These are phyloP conservation scores for Vulpes lagopus DNA, from an alignment of 2,113 vertebrate species.

Conservation along the genomic window DNA sequence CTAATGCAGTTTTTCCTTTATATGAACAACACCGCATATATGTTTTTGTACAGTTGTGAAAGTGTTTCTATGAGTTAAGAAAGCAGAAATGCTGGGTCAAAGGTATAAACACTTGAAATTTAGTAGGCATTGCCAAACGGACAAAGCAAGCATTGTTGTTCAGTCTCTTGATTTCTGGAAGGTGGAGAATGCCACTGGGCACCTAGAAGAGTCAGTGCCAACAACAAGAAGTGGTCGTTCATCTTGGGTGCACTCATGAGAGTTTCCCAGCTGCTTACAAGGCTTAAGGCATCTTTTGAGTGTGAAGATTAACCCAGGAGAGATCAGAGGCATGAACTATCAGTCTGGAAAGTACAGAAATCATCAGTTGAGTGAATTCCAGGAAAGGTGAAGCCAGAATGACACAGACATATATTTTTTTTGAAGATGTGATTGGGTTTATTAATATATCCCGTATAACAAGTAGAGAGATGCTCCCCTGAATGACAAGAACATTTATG, in stretches of 20 bases:
- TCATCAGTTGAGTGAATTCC: background rate
- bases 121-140: background rate
- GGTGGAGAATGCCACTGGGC: background rate
- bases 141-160: background rate
- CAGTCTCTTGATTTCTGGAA: background rate
- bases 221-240: background rate
- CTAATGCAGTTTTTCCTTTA: background rate
- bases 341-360: background rate
- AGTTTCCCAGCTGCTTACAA: background rate
- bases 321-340: background rate
- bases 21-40: background rate
- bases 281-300: background rate
- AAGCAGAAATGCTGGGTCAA: background rate
- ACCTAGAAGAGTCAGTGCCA: background rate
- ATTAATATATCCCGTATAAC: background rate
- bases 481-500: background rate
- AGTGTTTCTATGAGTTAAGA: background rate
- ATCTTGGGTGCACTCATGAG: fast-evolving
- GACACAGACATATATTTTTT: background rate
- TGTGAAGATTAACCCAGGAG: background rate
- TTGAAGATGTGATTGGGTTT: background rate
- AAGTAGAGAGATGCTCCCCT: background rate
- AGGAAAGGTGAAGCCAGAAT: background rate
- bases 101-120: background rate
- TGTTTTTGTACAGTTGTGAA: background rate